These are phyloP conservation scores for Drosophila nebulosa DNA, from an alignment of 1,140 invertebrate genomes.

Conservation along the genomic window DNA sequence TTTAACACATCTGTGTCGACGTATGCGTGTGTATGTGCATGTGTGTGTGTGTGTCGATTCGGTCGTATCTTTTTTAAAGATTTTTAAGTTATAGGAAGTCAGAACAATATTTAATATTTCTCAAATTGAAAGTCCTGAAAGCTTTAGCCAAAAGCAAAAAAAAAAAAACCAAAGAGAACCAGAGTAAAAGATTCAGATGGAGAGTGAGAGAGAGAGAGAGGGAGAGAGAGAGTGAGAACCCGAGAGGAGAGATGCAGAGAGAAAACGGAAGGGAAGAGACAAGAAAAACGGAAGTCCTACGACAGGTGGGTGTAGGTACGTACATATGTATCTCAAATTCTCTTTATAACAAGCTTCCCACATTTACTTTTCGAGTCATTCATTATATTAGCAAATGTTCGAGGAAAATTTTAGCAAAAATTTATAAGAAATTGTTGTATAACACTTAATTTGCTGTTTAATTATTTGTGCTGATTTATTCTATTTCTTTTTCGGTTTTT, in stretches of 20 bases:
- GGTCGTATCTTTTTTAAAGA: not conserved
- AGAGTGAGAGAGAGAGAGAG: not conserved
- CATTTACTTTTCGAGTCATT: not conserved
- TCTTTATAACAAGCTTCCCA: not conserved
- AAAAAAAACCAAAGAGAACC: not conserved
- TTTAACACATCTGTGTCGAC: not conserved
- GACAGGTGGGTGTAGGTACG: constrained; percentile 26
- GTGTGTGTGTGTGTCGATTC: not conserved
- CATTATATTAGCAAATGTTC: not conserved
- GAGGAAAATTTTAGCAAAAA: not conserved
- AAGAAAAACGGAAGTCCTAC: not conserved
- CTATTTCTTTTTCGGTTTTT: constrained; percentile 58
- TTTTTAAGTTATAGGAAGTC: not conserved
- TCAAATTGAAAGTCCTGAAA: not conserved
- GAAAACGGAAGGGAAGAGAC: not conserved
- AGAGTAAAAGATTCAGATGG: not conserved
- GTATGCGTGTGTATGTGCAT: constrained; percentile 5
- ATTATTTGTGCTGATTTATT: constrained; percentile 62
- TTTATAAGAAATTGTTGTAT: constrained; percentile 58
- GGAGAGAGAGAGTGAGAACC: constrained; percentile 10
- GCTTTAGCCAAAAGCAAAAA: not conserved
- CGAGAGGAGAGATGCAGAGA: constrained; percentile 10
- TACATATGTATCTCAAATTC: not conserved
- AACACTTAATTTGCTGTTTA: constrained; percentile 77
- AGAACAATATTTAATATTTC: not conserved